Evolutionary conservation across 1,140 invertebrate species (phyloP), one percentile per base, ranked within the genome.

Genomic region (Littorina saxatilis): DNA sequence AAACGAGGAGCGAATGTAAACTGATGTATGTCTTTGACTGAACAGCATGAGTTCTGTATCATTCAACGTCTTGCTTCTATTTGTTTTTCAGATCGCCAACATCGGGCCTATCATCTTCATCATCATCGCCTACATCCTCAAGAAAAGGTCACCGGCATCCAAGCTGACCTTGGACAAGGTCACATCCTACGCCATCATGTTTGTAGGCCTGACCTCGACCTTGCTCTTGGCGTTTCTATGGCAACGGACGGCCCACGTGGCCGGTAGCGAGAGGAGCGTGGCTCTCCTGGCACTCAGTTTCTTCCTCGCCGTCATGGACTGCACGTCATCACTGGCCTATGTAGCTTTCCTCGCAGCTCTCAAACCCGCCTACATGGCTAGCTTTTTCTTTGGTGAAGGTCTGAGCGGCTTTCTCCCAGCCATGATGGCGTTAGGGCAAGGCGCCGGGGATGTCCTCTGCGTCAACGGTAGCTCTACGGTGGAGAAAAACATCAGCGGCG

Each of bases 371-470:
- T 98, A 95, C 88, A 91, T 96, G 68, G 93, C 94, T 7, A 94
- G 94, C 0, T 95, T 94, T 84, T 94, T 95, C 81, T 91, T 95
- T 2, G 95, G 95, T 2, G 95, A 95, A 92, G 97, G 97, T 0
- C 92, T 99, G 0, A 98, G 97, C 91, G 97, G 97, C 0, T 95
- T 99, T 82, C 88, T 98, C 27, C 97, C 98, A 2, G 97, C 96
- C 85, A 91, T 97, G 0, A 93, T 97, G 15, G 96, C 97, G 0
- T 90, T 98, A n/a, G 88, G 90, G 15, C 97, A 98, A 94, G 97
- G 96, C 63, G 85, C 85, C 0, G 94, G 96, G 37, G 95, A 95
- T n/a, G 95, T 95, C 80, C 88, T 89, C 20, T 88, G 88, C 77
- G 94, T 94, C 79, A 85, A 87, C 29, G 90, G 89, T 70, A 75